Evolutionary conservation across 1,140 invertebrate genomes (phyloP).

Genomic region (Cardiocondyla obscurior): DNA sequence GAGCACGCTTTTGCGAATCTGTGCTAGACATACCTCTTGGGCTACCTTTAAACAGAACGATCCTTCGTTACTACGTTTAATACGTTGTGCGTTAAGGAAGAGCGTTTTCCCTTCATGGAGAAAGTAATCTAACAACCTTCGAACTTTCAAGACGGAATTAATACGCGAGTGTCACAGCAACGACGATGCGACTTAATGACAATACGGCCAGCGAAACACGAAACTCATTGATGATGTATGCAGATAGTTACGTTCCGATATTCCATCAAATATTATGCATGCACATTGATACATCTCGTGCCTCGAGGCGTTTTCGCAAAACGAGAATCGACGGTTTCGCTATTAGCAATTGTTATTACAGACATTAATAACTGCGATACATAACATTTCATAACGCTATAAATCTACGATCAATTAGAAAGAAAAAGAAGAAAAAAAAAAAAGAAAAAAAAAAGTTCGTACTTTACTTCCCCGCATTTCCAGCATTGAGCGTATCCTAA

Average conservation of each 20-base stretch:
- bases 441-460: too few species aligned
- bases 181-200: background rate
- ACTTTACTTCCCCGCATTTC: too few species aligned
- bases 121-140: background rate
- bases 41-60: conserved; percentile 83
- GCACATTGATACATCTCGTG: conserved; percentile 69
- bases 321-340: conserved; percentile 46
- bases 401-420: background rate
- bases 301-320: conserved; percentile 58
- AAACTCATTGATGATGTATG: conserved; percentile 43
- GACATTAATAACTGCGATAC: background rate
- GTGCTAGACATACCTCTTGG: conserved; percentile 83
- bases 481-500: background rate
- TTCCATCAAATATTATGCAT: conserved; percentile 61
- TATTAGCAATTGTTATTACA: background rate
- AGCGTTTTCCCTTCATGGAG: background rate
- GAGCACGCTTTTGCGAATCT: conserved; percentile 79
- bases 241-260: conserved; percentile 42
- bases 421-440: too few species aligned
- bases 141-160: background rate
- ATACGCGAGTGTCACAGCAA: conserved; percentile 15
- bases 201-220: conserved; percentile 33
- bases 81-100: background rate
- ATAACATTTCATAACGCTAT: background rate
- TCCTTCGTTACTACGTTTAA: conserved; percentile 74